Evolutionary conservation across 2,888 invertebrate species (phyloP), one percentile per base, ranked within the genome.

Genomic region (Nesidiocoris tenuis): DNA sequence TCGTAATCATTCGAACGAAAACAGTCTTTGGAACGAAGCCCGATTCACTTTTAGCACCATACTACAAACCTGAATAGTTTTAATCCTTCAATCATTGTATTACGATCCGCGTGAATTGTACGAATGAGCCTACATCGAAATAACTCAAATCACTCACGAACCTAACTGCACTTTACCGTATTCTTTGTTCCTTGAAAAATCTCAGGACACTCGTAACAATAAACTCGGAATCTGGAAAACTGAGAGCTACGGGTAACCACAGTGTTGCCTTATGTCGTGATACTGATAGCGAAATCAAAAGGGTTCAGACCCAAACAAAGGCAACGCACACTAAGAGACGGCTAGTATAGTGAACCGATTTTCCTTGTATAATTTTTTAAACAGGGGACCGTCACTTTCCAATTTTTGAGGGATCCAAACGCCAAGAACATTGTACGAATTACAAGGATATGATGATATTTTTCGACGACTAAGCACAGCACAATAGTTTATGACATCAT

Each of bases 161-260:
- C n/a, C n/a, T n/a, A n/a, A n/a, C n/a, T n/a, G n/a, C n/a, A n/a
- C n/a, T n/a, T n/a, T n/a, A n/a, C n/a, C n/a, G n/a, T n/a, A n/a
- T 39, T 39, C 39, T 39, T 39, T 39, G 39, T 39, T 39, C 39
- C 3, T 12, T 7, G 39, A 39, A 39, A 39, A 39, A 39, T 39
- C 39, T 39, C 39, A 12, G 12, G 39, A 39, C 12, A 39, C 3
- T 39, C 2, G 57, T 22, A 70, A 70, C 70, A 70, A 59, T 70
- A 70, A 70, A 70, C 70, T 70, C 59, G 9, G 59, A 61, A n/a
- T 57, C 70, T 72, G 54, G 63, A 72, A n/a, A 61, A 72, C 57
- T 72, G 72, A 61, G 63, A n/a, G 72, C 63, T 54, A 19, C 17
- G 72, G 61, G 63, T 61, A 72, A 72, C 72, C 72, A 72, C 72